These are phyloP conservation scores for Epinotia brunnichana DNA, from an alignment of 2,888 invertebrate species.

Conservation along the genomic window DNA sequence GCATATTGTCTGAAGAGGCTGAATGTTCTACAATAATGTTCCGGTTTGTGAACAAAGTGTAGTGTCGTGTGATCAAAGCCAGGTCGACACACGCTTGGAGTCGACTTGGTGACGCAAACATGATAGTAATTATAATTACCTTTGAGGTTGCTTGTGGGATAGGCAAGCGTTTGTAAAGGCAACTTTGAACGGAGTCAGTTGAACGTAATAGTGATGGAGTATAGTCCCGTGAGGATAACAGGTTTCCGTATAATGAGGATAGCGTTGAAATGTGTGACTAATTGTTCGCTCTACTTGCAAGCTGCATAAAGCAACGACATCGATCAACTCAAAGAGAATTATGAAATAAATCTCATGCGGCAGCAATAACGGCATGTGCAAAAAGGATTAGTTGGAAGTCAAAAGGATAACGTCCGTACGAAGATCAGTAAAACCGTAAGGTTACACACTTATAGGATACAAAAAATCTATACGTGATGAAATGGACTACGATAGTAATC, in stretches of 20 bases:
- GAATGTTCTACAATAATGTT: background rate
- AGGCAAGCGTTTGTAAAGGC: background rate
- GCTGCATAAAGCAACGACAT: too few relatives aligned
- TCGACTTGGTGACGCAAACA: background rate
- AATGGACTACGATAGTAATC: background rate
- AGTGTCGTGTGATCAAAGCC: slow-evolving; percentile 7
- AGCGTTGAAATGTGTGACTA: too few relatives aligned
- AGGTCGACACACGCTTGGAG: background rate
- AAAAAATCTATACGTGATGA: background rate
- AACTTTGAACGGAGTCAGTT: background rate
- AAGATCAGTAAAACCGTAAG: too few relatives aligned
- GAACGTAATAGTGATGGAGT: too few relatives aligned
- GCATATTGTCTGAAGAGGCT: background rate
- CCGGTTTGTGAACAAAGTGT: slow-evolving; percentile 4
- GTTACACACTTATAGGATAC: background rate
- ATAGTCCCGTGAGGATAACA: too few relatives aligned
- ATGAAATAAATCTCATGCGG: too few relatives aligned
- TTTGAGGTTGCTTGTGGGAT: background rate
- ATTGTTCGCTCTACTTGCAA: too few relatives aligned
- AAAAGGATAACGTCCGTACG: too few relatives aligned
- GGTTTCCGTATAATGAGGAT: too few relatives aligned
- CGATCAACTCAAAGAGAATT: too few relatives aligned
- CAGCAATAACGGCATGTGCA: too few relatives aligned
- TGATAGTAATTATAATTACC: slow-evolving; percentile 15
- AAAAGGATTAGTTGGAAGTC: too few relatives aligned